Base-by-base conservation (phyloP, 2,113 vertebrate species). In the Cyanoramphus novaezelandiae region DNA sequence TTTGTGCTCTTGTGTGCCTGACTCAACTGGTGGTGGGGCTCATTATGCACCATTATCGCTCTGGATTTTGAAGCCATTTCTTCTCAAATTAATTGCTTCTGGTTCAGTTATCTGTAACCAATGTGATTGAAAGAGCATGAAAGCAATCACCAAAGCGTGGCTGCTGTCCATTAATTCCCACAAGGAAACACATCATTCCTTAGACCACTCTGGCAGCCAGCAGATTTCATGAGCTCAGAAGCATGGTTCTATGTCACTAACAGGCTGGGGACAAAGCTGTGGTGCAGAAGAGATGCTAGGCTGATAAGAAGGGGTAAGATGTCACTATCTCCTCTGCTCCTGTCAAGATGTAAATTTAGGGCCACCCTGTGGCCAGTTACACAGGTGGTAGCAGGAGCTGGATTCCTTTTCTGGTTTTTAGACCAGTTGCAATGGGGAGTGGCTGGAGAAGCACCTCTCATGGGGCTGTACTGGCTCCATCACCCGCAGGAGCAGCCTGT, bases 61-160 rank as follows among this genome's bases (percentile, higher is more conserved):
- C 46, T 35, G 50, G 68, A 64, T 77, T 88, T 78, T 77, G 50
- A 96, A 90, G 24, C 33, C 75, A 50, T 76, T 91, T 95, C 43
- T 92, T 91, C 60, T 43, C 68, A 82, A 94, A 95, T 94, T 71
- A 92, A 75, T 76, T 90, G 64, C 57, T 94, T 93, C 79, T 90
- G 88, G 75, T 86, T 93, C 90, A 81, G 46, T 88, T 97, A 83
- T 88, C 82, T 94, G 76, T 79, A 94, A 92, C 82, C 82, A 88
- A 53, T 35, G 24, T 63, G 68, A 92, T 39, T 78, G 71, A 80
- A 93, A 77, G 10, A 94, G 90, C 85, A 78, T 83, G 92, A 92
- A 93, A 95, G 65, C 64, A 81, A 77, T 69, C 79, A 70, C 41
- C 0, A 5, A 59, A 1, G 9, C 10, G 53, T 64, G 75, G 64